Base-by-base conservation (phyloP, 2,888 invertebrate genomes). In the Tupiocoris notatus region DNA sequence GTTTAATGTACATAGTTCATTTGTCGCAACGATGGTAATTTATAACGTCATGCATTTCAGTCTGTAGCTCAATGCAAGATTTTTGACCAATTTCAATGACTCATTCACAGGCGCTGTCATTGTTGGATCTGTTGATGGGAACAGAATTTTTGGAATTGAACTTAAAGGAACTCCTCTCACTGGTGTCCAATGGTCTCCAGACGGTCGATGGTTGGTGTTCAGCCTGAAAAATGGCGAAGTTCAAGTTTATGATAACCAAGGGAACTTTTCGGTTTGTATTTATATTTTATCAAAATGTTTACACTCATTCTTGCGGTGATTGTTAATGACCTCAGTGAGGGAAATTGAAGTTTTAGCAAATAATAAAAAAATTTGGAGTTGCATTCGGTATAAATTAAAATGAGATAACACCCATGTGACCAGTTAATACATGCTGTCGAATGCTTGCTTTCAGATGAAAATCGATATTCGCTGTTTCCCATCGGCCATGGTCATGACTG, bases 141-240 rank as follows among this genome's bases (percentile, higher is more conserved):
- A 96, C 82, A 88, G 98, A 78, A 94, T 99, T 54, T 99, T 98
- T 97, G 97, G 97, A 1, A 98, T 97, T 84, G 98, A 99, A 83
- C 86, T 99, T 21, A 96, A 96, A 84, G 92, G 92, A 17, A 88
- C 92, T 0, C 89, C 90, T 21, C 85, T 98, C 20, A 88, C 90
- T 22, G 91, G 91, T 17, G 96, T 98, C 0, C 96, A 96, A 85
- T 99, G 98, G 98, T 96, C 98, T 12, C 97, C 98, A 0, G 96
- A 98, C 84, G 94, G 94, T 71, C 90, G 93, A 79, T 86, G 95
- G 62, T 86, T 99, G 12, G 86, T 99, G 1, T 97, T 99, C 85
- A 96, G 96, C 56, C 85, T 96, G 75, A 88, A 89, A 74, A 95
- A 90, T 85, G 97, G 98, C 0, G 96, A 98, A 85, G 89, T 98